phyloP scores from a whole-genome alignment of 2,888 invertebrate genomes.

The Uropetala carovei region DNA sequence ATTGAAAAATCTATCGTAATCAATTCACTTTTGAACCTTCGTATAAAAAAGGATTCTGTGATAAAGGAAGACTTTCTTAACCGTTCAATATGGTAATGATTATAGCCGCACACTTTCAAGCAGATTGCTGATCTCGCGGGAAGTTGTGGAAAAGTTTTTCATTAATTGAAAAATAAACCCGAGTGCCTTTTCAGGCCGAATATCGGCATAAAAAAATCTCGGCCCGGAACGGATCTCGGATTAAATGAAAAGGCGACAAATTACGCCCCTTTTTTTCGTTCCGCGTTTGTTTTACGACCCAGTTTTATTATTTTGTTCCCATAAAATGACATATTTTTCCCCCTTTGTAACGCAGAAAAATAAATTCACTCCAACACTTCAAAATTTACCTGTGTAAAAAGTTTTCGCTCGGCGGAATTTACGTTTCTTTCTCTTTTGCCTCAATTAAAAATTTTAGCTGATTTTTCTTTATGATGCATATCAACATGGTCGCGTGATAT shows the following conservation, averaged over 20 bases:
- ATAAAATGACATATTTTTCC: neutral
- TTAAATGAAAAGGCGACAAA: neutral
- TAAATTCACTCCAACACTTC: too few relatives aligned
- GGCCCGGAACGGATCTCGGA: neutral
- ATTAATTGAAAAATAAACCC: slow-evolving; percentile 5
- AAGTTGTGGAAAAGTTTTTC: neutral
- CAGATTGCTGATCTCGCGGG: neutral
- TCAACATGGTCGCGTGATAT: neutral
- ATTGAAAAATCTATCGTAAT: neutral
- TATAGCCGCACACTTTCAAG: neutral
- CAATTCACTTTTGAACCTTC: neutral
- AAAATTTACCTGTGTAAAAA: neutral
- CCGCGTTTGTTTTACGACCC: neutral
- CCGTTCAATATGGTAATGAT: neutral
- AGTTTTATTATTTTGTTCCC: neutral
- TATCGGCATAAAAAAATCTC: neutral
- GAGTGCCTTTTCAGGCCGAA: neutral
- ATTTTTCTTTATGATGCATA: neutral
- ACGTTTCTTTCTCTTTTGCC: neutral
- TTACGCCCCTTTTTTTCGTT: neutral
- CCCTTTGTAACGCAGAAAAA: neutral
- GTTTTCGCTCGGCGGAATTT: neutral
- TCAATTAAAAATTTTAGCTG: neutral
- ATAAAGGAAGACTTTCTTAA: neutral
- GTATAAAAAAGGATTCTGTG: neutral